Base-by-base conservation (phyloP, 2,797 vertebrate species). In the Cynodonichthys magdalenae region DNA sequence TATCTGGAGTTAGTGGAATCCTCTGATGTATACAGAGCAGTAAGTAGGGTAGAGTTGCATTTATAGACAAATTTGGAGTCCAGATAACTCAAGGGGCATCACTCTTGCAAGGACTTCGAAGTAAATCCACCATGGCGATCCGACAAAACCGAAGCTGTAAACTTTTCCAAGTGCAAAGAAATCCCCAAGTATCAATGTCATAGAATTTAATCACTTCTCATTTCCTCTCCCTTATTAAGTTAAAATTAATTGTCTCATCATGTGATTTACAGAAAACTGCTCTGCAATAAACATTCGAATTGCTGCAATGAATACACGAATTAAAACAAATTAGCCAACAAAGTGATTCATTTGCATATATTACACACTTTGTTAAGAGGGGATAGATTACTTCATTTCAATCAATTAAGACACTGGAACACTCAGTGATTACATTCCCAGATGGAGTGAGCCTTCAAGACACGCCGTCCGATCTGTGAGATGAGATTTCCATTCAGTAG, bases 321-420 rank as follows among this genome's bases (percentile, higher is more conserved):
- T 94, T 90, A 92, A 93, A 92, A 91, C 89, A 92, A 91, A 94
- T 93, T 93, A 93, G 84, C 85, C 87, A 91, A 95, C 90, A 94
- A 95, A 95, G 94, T 94, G 93, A 90, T 86, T 94, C 94, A 95
- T 96, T 96, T 96, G 92, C 95, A 96, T 97, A 96, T 93, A 97
- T 96, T 96, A 95, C 95, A 96, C 94, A 97, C 89, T 90, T 87
- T 82, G 89, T 94, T 94, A 94, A 12, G 53, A 82, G 79, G 76
- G 71, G 85, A 86, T 87, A 90, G 85, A 92, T 91, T 91, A 88
- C 90, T 92, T 89, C 89, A 92, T 93, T 89, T 76, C 89, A 91
- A 93, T 94, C 92, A 93, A 94, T 94, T 94, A 93, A 88, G 90
- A 90, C 80, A 70, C 82, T 90, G 88, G 87, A 90, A 92, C 90